Evolutionary conservation across 1,140 invertebrate species (phyloP).

Genomic region (Drosophila rhopaloa): DNA sequence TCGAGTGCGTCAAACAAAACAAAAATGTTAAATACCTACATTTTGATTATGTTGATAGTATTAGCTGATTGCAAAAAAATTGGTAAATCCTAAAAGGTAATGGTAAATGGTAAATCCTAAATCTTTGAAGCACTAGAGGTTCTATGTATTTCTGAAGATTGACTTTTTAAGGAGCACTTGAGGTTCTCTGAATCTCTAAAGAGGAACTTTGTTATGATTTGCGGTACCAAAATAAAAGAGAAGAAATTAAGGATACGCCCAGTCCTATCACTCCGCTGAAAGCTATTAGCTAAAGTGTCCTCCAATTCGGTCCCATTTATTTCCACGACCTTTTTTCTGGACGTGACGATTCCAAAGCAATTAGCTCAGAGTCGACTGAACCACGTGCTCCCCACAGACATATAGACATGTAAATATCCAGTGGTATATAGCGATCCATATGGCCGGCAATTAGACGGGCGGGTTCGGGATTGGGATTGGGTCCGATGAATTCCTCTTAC

Average conservation of each 20-base stretch:
- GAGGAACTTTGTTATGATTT: no score
- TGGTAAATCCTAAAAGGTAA: conserved; percentile 5
- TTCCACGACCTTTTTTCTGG: conserved; percentile 3
- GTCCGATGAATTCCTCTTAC: conserved; percentile 2
- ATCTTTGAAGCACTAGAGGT: neutral
- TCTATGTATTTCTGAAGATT: neutral
- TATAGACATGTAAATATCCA: conserved; percentile 1
- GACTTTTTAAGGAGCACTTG: neutral
- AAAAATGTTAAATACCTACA: conserved; percentile 1
- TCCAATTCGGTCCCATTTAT: neutral
- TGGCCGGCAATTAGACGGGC: neutral
- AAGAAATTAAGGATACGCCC: no score
- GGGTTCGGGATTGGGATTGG: neutral
- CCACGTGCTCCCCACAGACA: conserved; percentile 20
- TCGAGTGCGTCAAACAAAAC: conserved; percentile 10
- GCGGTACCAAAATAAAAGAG: no score
- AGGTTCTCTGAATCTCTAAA: no score
- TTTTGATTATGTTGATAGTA: conserved; percentile 9
- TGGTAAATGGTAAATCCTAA: conserved; percentile 18
- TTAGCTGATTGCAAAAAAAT: conserved; percentile 24
- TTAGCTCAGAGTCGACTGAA: conserved; percentile 25
- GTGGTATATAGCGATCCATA: neutral
- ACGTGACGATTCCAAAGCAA: conserved; percentile 39
- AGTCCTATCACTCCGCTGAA: neutral
- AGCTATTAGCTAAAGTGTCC: neutral